Conservation (phyloP, 2,113 vertebrate species). For the Oncorhynchus mykiss region DNA sequence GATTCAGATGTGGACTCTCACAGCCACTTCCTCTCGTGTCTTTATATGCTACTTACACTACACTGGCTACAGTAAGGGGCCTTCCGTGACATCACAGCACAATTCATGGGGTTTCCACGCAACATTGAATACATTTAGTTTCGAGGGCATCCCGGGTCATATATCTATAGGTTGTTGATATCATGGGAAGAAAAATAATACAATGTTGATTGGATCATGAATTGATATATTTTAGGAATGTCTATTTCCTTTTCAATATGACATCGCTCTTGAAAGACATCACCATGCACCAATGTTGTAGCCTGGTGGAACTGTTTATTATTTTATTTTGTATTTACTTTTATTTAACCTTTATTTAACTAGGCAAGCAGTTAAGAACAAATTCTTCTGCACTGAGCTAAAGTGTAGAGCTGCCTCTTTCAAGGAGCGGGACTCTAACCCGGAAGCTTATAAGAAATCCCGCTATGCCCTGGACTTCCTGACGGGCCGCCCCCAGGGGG, state of each 20-base stretch:
- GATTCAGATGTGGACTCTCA: slow-evolving; percentile 32
- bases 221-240: neutral
- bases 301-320: too few relatives aligned
- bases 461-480: too few relatives aligned
- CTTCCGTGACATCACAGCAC: slow-evolving; percentile 73
- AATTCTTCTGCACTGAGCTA: too few relatives aligned
- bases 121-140: neutral
- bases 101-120: slow-evolving; percentile 64
- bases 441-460: too few relatives aligned
- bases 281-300: too few relatives aligned
- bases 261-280: neutral
- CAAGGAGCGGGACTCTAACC: too few relatives aligned
- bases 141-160: neutral
- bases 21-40: slow-evolving; percentile 62
- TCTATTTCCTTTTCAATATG: neutral
- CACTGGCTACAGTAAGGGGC: slow-evolving; percentile 24
- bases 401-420: too few relatives aligned
- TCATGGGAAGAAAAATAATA: neutral
- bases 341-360: too few relatives aligned
- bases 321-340: too few relatives aligned
- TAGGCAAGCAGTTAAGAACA: too few relatives aligned
- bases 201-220: neutral
- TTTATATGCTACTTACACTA: slow-evolving; percentile 42
- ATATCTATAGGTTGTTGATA: neutral
- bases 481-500: too few relatives aligned